Percentiles rank a stretch among this genome's conserved stretches.
These are phyloP conservation scores for Odontothrips loti DNA, from an alignment of 2,888 invertebrate species.

Conservation along the genomic window DNA sequence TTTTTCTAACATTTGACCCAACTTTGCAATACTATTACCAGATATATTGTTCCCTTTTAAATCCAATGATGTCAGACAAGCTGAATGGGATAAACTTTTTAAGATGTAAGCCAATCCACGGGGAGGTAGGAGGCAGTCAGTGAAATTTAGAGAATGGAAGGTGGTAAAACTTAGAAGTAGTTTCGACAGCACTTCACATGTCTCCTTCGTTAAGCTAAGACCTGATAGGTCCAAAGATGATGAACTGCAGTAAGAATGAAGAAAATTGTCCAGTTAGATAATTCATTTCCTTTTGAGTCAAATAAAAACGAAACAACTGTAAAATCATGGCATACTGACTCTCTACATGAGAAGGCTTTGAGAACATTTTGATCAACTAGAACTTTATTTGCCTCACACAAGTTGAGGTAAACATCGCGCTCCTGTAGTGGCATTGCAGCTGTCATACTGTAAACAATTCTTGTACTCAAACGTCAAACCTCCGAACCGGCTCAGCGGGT, in stretches of 20 bases:
- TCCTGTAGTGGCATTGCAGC: background rate
- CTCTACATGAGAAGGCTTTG: background rate
- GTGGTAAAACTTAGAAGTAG: background rate
- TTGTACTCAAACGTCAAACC: background rate
- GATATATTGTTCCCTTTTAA: background rate
- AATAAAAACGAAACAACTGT: background rate
- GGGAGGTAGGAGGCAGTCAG: background rate
- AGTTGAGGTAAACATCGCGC: background rate
- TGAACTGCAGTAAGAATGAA: background rate
- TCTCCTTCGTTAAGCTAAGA: background rate
- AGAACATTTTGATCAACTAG: background rate
- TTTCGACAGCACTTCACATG: slow-evolving; percentile 1
- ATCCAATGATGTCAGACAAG: background rate
- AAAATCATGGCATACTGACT: background rate
- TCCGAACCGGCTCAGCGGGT: background rate
- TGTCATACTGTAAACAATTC: background rate
- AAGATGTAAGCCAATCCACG: background rate
- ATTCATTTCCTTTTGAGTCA: background rate
- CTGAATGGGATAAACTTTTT: background rate
- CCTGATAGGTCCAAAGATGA: background rate
- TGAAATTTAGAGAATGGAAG: background rate
- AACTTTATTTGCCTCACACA: background rate
- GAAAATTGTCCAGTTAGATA: background rate
- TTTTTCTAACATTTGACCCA: background rate
- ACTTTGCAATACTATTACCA: background rate